Percentiles rank a stretch among this genome's conserved stretches.
phyloP scores from a whole-genome alignment of 2,797 vertebrate genomes.

The Cossypha polioptera region DNA sequence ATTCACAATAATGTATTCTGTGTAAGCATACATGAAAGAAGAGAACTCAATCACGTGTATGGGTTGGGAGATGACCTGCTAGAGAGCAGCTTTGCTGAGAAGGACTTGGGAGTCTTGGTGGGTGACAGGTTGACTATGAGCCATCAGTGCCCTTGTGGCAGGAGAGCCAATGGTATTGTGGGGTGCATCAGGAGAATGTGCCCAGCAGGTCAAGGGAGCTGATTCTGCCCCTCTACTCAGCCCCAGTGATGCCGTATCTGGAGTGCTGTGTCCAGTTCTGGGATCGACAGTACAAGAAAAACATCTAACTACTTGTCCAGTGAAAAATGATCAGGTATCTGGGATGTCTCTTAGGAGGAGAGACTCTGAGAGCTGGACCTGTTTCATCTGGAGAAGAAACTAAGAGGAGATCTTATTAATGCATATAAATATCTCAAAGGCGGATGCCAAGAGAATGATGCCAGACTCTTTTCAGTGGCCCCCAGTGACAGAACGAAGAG shows the following conservation, averaged over 20 bases:
- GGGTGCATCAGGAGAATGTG: background rate
- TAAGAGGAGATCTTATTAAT: background rate
- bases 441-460: accelerated
- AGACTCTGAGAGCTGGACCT: background rate
- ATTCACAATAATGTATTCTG: background rate
- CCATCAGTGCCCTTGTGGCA: background rate
- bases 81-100: background rate
- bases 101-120: background rate
- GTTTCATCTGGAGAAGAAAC: background rate
- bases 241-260: accelerated
- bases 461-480: background rate
- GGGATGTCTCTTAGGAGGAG: background rate
- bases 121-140: background rate
- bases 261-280: background rate
- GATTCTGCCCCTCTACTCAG: background rate
- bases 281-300: background rate
- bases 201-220: background rate
- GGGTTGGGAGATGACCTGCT: background rate
- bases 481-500: background rate
- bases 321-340: background rate
- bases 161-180: background rate
- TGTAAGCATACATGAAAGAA: background rate
- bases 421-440: background rate
- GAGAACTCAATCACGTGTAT: background rate
- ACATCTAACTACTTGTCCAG: background rate